Evolutionary conservation across 2,888 invertebrate genomes (phyloP).

Genomic region (Matsumyia berberina): DNA sequence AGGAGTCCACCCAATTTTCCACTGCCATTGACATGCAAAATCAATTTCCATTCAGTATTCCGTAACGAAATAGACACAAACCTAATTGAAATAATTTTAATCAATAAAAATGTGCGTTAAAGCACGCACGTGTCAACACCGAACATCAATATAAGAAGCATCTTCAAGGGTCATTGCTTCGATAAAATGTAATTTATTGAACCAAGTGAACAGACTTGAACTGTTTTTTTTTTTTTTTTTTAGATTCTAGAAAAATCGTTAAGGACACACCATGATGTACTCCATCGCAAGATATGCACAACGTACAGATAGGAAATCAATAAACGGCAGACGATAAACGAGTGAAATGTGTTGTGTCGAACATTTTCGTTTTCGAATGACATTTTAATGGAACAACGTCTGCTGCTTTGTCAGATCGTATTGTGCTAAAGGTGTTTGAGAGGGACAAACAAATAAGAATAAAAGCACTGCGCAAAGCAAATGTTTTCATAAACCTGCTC

Average conservation of each 20-base stretch:
- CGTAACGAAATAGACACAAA: neutral
- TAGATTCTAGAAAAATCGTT: neutral
- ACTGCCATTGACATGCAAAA: neutral
- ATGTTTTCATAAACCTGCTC: conserved; percentile 17
- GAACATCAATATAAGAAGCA: neutral
- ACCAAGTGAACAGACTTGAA: conserved; percentile 10
- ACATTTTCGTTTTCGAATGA: conserved; percentile 17
- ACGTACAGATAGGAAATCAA: conserved; percentile 11
- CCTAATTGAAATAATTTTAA: conserved; percentile 4
- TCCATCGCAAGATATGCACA: neutral
- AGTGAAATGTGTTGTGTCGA: conserved; percentile 2
- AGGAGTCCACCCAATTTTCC: neutral
- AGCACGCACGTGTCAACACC: conserved; percentile 13
- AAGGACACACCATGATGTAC: neutral
- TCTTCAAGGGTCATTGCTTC: conserved; percentile 16
- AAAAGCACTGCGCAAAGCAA: neutral
- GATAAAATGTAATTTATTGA: conserved; percentile 19
- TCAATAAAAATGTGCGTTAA: neutral
- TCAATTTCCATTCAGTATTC: neutral
- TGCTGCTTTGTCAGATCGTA: conserved; percentile 15
- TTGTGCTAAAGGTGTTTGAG: conserved; percentile 8
- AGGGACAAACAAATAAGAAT: conserved; percentile 1
- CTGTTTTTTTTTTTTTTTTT: neutral
- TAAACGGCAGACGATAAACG: conserved; percentile 7
- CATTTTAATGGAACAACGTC: conserved; percentile 30